Conservation (phyloP, 2,113 vertebrate genomes). For the Gymnogyps californianus region DNA sequence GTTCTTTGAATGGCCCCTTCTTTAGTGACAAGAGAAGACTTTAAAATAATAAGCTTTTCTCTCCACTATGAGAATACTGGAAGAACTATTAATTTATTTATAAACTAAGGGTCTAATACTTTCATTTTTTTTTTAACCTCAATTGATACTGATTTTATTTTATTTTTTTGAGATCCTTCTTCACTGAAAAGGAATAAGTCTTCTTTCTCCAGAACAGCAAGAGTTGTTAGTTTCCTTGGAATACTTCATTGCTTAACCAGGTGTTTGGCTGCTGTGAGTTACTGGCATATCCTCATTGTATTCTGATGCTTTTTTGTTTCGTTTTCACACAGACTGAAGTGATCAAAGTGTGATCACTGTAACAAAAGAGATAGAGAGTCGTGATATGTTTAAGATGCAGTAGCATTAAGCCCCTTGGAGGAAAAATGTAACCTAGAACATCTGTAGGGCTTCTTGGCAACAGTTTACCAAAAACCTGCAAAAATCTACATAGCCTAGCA, state of each 20-base stretch:
- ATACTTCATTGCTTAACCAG: background rate
- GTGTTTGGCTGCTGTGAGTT: constrained; percentile 8
- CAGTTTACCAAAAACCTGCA: background rate
- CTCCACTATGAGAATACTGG: background rate
- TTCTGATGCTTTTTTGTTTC: background rate
- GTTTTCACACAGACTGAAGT: background rate
- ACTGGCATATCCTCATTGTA: background rate
- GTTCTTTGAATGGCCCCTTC: background rate
- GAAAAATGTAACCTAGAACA: constrained; percentile 5
- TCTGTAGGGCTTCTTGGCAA: background rate
- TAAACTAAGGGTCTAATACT: background rate
- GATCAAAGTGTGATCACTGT: background rate
- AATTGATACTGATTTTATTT: background rate
- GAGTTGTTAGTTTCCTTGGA: background rate
- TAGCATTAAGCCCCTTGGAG: background rate
- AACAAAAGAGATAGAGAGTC: background rate
- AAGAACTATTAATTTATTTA: background rate
- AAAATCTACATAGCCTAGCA: background rate
- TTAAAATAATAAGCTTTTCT: background rate
- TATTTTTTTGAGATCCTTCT: background rate
- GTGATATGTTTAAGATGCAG: background rate
- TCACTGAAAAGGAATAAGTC: background rate
- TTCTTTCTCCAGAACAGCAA: background rate
- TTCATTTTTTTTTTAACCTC: background rate
- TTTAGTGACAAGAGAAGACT: background rate